A percentile compares a stretch with the other conserved stretches of the same genome.
These are phyloP conservation scores for Nyleta sp. DNA, from an alignment of 2,888 invertebrate genomes.

Conservation along the genomic window DNA sequence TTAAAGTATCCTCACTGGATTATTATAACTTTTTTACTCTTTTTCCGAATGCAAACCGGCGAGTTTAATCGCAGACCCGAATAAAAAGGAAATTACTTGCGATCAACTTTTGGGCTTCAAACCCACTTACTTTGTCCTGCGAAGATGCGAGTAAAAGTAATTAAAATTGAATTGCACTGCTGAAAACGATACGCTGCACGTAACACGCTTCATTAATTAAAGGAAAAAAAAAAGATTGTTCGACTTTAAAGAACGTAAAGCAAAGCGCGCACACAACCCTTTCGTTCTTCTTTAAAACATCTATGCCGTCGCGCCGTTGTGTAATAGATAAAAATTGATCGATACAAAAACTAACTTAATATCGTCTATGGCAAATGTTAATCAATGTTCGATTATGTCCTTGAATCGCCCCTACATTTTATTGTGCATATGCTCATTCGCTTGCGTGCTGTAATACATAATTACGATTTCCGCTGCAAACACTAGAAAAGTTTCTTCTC, in stretches of 20 bases:
- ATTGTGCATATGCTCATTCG: slow-evolving; percentile 30
- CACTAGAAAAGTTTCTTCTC: no score
- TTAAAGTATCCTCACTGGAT: slow-evolving; percentile 29
- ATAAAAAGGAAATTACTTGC: slow-evolving; percentile 28
- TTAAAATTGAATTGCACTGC: slow-evolving; percentile 12
- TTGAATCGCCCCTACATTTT: slow-evolving; percentile 34
- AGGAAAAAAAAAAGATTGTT: neutral
- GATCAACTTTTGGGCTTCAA: slow-evolving; percentile 4
- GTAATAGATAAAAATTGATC: slow-evolving; percentile 53
- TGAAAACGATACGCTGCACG: neutral
- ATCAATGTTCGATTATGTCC: slow-evolving; percentile 51
- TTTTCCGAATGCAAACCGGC: neutral
- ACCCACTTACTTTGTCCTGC: slow-evolving; percentile 8
- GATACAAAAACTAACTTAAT: slow-evolving; percentile 45
- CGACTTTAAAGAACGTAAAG: slow-evolving; percentile 33
- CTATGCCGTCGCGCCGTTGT: slow-evolving; percentile 5
- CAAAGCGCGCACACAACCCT: slow-evolving; percentile 23
- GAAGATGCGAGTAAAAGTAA: slow-evolving; percentile 11
- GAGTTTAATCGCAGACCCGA: slow-evolving; percentile 17
- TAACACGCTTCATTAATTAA: slow-evolving; percentile 9
- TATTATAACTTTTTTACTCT: slow-evolving; percentile 44
- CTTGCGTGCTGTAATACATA: slow-evolving; percentile 7
- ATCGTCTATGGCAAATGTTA: slow-evolving; percentile 43
- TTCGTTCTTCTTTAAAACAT: slow-evolving; percentile 33
- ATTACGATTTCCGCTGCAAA: slow-evolving; percentile 1